phyloP scores from a whole-genome alignment of 2,888 invertebrate species.

The Tigriopus californicus region DNA sequence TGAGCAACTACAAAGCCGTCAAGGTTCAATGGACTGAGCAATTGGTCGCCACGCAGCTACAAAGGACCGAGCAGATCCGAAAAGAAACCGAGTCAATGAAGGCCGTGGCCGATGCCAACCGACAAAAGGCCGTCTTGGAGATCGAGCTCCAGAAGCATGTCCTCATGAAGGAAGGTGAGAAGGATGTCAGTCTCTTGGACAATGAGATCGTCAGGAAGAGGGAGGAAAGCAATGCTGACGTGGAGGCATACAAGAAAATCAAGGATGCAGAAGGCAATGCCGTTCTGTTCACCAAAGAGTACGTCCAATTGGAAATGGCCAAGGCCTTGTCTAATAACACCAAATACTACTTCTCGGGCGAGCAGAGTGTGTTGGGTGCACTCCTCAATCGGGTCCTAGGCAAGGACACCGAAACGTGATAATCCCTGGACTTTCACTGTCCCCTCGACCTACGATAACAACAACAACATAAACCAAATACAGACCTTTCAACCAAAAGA shows the following conservation, averaged over 20 bases:
- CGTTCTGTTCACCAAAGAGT: slow-evolving; percentile 1
- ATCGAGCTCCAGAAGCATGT: neutral
- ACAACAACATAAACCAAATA: too few species aligned
- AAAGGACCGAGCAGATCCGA: neutral
- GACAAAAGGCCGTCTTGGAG: neutral
- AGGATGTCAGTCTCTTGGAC: neutral
- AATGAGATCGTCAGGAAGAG: neutral
- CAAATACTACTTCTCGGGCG: slow-evolving; percentile 3
- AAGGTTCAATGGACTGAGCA: slow-evolving; percentile 11
- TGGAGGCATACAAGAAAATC: neutral
- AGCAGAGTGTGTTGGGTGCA: neutral
- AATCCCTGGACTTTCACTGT: too few species aligned
- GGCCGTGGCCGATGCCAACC: neutral
- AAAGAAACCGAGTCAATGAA: slow-evolving; percentile 3
- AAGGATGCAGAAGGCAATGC: neutral
- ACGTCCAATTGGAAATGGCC: neutral
- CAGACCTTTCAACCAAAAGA: too few species aligned
- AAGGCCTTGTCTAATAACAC: slow-evolving; percentile 1
- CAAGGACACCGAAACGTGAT: neutral
- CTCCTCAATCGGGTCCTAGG: neutral
- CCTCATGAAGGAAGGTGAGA: neutral
- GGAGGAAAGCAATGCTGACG: neutral
- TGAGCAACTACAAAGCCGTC: slow-evolving; percentile 5
- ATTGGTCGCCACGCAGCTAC: neutral
- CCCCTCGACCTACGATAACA: too few species aligned